Percentiles rank a stretch among this genome's conserved stretches.
phyloP scores from a whole-genome alignment of 2,797 vertebrate genomes.

The Amphiprion clarkii region DNA sequence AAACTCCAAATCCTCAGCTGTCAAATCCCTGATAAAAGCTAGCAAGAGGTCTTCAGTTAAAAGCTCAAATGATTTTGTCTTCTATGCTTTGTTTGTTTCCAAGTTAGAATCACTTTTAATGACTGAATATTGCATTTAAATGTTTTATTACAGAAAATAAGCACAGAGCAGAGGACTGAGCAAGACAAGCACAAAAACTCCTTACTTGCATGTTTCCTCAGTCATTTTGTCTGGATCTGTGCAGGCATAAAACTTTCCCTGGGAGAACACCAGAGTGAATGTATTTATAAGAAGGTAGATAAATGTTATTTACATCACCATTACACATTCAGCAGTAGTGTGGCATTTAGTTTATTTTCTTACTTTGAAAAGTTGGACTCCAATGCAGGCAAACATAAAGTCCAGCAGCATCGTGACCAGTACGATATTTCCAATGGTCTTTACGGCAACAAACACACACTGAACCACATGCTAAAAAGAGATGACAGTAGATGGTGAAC shows the following conservation, averaged over 20 bases:
- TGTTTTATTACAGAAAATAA: too few species aligned
- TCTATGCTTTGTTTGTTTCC: too few species aligned
- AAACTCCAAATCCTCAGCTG: too few species aligned
- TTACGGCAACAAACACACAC: slow-evolving; percentile 98
- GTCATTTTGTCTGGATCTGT: slow-evolving; percentile 91
- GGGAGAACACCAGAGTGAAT: not conserved
- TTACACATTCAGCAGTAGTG: not conserved
- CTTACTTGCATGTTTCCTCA: slow-evolving; percentile 91
- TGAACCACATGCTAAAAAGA: slow-evolving; percentile 94
- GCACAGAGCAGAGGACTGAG: too few species aligned
- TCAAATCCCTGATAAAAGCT: too few species aligned
- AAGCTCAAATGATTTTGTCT: too few species aligned
- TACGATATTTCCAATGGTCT: slow-evolving; percentile 98
- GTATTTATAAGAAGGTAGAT: not conserved
- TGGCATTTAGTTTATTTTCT: slow-evolving; percentile 21
- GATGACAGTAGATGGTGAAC: not conserved
- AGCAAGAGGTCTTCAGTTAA: too few species aligned
- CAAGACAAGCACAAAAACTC: too few species aligned
- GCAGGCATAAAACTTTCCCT: slow-evolving; percentile 96
- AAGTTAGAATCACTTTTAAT: too few species aligned
- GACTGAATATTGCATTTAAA: too few species aligned
- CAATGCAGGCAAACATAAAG: slow-evolving; percentile 98
- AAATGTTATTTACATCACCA: not conserved
- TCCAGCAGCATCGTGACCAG: slow-evolving; percentile 95
- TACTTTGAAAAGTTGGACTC: slow-evolving; percentile 98